These are phyloP conservation scores for Chaetorhynchus papuensis DNA, from an alignment of 2,113 vertebrate species.

Conservation along the genomic window DNA sequence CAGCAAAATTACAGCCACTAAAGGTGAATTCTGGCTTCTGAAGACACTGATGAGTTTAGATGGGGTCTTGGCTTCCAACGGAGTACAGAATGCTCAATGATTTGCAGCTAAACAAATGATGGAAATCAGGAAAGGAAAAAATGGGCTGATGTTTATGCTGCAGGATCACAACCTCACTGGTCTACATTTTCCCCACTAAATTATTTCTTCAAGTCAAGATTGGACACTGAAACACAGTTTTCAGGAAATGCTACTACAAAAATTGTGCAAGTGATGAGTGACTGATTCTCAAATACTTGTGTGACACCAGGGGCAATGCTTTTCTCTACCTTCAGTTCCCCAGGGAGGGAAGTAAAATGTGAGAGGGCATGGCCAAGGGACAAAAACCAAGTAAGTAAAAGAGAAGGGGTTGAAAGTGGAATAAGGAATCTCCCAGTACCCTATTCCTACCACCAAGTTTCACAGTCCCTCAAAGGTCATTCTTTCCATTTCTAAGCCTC, in stretches of 20 bases:
- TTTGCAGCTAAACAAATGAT: background rate
- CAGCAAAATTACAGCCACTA: background rate
- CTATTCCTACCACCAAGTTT: background rate
- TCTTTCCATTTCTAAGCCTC: background rate
- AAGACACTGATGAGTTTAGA: background rate
- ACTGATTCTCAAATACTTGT: background rate
- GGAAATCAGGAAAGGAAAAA: background rate
- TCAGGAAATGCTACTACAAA: background rate
- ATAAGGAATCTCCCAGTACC: background rate
- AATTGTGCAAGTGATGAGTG: background rate
- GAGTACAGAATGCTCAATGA: background rate
- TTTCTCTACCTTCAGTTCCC: background rate
- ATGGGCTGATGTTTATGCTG: background rate
- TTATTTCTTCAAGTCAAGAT: background rate
- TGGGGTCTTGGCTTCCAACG: background rate
- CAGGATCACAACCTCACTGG: background rate
- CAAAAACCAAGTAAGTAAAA: background rate
- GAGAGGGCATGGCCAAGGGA: background rate
- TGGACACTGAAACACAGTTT: background rate
- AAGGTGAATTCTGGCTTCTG: background rate
- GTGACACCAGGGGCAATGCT: accelerated
- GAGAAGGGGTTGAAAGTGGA: background rate
- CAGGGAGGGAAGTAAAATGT: background rate
- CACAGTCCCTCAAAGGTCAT: background rate
- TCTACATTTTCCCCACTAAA: background rate